Evolutionary conservation across 23 tunicate genomes (phyloP), one percentile per base, ranked within the genome.

Genomic region (Trididemnum miniatum): DNA sequence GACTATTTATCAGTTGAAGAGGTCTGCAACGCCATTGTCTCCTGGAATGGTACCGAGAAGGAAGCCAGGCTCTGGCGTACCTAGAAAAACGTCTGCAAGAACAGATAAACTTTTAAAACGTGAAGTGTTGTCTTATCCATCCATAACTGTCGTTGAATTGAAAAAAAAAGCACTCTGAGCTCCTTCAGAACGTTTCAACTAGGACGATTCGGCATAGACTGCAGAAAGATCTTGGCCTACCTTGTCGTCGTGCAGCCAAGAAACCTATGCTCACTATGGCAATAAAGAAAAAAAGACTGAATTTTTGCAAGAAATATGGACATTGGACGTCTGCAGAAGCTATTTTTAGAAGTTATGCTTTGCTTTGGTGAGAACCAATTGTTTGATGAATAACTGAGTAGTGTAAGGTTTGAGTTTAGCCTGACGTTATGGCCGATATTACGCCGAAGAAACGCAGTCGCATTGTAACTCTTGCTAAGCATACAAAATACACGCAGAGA

Each of bases 221-320:
- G 59, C 79, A 74, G 24, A 74, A 71, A 32, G 59, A 39, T 44
- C 59, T 36, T 74, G 59, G 59, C 20, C 59, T 74, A 27, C 79
- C 27, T 20, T 74, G 79, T 74, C 59, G 79, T 59, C 79, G 79
- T 74, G 79, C 79, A 74, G 79, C 79, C 79, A 37, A 39, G 79
- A 74, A 74, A n/a, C 79, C 79, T 59, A 74, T 74, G 79, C 79
- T 74, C 60, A 74, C 59, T 38, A 33, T 32, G 38, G 79, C 79
- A 39, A 39, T 74, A 59, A 74, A 74, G 59, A 71, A 71, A 34
- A 63, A 74, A 74, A 74, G 59, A 39, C 79, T 74, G 59, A 74
- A 39, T 22, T 74, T 74, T 74, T 74, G 79, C 59, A 74, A 74
- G 9, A 74, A 44, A 39, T 74, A 39, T 74, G 3, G 59, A 36